Evolutionary conservation across 1,140 invertebrate species (phyloP).

Genomic region (Cotesia glomerata): DNA sequence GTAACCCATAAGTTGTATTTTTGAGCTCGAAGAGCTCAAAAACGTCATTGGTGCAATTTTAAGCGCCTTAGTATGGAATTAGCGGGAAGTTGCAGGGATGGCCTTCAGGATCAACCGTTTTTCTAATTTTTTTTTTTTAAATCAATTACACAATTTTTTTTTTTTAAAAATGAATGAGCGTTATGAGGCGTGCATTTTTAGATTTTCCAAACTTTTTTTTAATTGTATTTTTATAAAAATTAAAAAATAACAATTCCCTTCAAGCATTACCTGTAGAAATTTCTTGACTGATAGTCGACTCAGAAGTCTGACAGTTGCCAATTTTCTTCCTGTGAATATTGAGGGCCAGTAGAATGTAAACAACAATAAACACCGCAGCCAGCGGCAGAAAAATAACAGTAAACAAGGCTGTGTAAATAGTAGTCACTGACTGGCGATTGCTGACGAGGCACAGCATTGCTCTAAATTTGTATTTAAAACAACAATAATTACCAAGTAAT

Average conservation of each 20-base stretch:
- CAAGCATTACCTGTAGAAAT: constrained; percentile 34
- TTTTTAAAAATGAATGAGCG: too few relatives aligned
- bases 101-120: too few relatives aligned
- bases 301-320: constrained; percentile 33
- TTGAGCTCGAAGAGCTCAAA: too few relatives aligned
- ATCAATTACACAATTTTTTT: too few relatives aligned
- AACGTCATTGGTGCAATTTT: too few relatives aligned
- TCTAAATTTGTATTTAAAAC: constrained; percentile 32
- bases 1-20: too few relatives aligned
- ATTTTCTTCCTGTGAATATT: constrained; percentile 60
- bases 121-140: too few relatives aligned
- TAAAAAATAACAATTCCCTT: constrained; percentile 25
- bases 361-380: constrained; percentile 60
- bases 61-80: too few relatives aligned
- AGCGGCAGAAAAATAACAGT: constrained; percentile 65
- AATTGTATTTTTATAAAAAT: too few relatives aligned
- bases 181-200: too few relatives aligned
- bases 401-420: constrained; percentile 58
- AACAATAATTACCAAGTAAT: constrained; percentile 23
- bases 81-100: too few relatives aligned
- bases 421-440: constrained; percentile 45
- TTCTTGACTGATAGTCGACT: constrained; percentile 32
- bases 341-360: constrained; percentile 64
- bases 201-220: too few relatives aligned
- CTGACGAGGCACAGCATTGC: constrained; percentile 42